A percentile compares a stretch with the other conserved stretches of the same genome.
These are phyloP conservation scores for Eupithecia vulgata DNA, from an alignment of 2,888 invertebrate genomes.

Conservation along the genomic window DNA sequence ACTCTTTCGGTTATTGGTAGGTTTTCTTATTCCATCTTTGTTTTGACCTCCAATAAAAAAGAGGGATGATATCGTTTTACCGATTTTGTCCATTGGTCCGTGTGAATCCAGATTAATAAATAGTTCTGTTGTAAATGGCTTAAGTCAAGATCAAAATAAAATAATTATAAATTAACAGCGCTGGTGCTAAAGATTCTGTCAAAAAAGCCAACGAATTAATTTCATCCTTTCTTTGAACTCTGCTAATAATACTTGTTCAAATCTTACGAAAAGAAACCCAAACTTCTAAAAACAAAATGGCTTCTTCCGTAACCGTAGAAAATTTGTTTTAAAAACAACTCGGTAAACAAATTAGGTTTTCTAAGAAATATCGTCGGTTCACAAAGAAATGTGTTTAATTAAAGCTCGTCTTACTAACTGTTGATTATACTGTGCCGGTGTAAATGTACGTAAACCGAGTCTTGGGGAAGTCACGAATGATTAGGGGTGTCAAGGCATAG, in stretches of 20 bases:
- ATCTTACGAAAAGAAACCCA: neutral
- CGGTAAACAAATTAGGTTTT: slow-evolving; percentile 34
- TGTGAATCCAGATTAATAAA: neutral
- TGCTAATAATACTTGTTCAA: neutral
- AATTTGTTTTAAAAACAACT: slow-evolving; percentile 31
- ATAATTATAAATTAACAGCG: no score
- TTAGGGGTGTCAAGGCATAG: slow-evolving; percentile 39
- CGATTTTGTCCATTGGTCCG: neutral
- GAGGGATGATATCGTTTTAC: neutral
- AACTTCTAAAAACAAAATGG: slow-evolving; percentile 14
- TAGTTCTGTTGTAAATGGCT: no score
- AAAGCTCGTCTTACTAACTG: slow-evolving; percentile 49
- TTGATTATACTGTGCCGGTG: slow-evolving; percentile 37
- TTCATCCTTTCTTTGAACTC: neutral
- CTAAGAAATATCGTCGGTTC: slow-evolving; percentile 46
- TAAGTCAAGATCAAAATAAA: no score
- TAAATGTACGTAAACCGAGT: slow-evolving; percentile 51
- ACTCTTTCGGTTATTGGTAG: neutral
- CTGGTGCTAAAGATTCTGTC: neutral
- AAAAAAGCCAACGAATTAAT: neutral
- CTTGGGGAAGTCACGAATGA: slow-evolving; percentile 53
- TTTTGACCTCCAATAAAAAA: neutral
- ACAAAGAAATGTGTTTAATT: slow-evolving; percentile 76
- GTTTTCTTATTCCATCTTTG: neutral
- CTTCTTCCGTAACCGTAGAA: slow-evolving; percentile 16